A percentile compares a stretch with the other conserved stretches of the same genome.
Evolutionary conservation across 2,113 vertebrate genomes (phyloP).

Genomic region (Motacilla alba): DNA sequence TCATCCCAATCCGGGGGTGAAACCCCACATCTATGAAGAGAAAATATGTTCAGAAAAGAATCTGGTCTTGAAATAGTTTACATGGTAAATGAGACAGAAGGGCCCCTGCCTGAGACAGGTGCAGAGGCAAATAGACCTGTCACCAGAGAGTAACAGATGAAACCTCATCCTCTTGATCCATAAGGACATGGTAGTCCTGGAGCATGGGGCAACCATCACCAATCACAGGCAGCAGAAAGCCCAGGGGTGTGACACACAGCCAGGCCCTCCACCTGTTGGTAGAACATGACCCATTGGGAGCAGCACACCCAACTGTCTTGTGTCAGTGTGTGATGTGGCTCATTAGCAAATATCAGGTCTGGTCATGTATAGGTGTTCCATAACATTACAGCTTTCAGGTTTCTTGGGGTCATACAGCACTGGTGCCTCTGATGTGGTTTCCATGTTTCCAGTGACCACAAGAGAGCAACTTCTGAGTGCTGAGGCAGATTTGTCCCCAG

Average conservation of each 20-base stretch:
- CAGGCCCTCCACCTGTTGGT: neutral
- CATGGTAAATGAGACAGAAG: neutral
- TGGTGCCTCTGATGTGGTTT: neutral
- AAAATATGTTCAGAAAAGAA: neutral
- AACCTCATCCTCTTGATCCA: neutral
- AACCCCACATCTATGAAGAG: neutral
- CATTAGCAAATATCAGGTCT: neutral
- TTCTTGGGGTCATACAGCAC: neutral
- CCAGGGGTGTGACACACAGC: neutral
- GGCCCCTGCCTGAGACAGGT: neutral
- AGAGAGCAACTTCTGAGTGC: neutral
- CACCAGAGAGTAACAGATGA: neutral
- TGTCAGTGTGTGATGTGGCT: neutral
- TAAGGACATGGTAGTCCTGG: neutral
- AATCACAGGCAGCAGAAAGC: neutral
- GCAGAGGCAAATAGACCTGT: neutral
- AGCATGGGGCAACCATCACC: neutral
- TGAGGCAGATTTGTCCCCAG: neutral
- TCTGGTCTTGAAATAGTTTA: neutral
- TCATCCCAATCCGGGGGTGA: too few relatives aligned
- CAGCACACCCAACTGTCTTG: neutral
- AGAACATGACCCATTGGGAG: neutral
- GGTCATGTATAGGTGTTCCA: neutral
- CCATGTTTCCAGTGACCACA: fast-evolving
- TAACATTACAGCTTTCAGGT: neutral